Conservation (phyloP, 2,113 vertebrate species). For the Xyliphius kryptos region DNA sequence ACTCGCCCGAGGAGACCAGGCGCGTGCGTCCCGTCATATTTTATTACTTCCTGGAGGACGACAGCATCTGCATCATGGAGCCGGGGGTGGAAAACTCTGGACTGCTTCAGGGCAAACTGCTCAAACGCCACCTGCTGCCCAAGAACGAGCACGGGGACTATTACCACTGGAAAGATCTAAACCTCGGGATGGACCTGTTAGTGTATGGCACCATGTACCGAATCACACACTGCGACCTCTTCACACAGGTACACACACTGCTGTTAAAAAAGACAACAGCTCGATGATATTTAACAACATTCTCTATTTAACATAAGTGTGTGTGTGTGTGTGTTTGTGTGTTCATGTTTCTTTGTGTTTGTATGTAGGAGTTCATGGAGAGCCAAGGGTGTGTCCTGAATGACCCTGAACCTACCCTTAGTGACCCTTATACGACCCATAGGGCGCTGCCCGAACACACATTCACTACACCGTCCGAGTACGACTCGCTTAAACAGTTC, state of each 20-base stretch:
- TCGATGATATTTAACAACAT: too few species aligned
- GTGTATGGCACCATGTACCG: slow-evolving; percentile 77
- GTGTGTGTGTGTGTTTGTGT: too few species aligned
- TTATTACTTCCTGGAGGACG: slow-evolving; percentile 86
- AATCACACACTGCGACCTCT: slow-evolving; percentile 76
- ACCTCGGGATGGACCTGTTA: slow-evolving; percentile 73
- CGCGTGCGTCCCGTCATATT: slow-evolving; percentile 75
- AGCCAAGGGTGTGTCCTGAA: slow-evolving; percentile 85
- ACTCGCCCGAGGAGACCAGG: slow-evolving; percentile 66
- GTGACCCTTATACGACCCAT: slow-evolving; percentile 68
- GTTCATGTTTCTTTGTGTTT: too few species aligned
- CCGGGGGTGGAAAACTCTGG: slow-evolving; percentile 82
- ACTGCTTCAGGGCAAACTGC: slow-evolving; percentile 77
- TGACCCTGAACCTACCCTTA: slow-evolving; percentile 68
- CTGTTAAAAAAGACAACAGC: too few species aligned
- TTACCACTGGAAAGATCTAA: slow-evolving; percentile 91
- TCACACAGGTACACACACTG: slow-evolving; percentile 73
- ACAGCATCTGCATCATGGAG: slow-evolving; percentile 80
- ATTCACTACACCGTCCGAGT: slow-evolving; percentile 55
- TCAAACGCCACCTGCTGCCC: slow-evolving; percentile 79
- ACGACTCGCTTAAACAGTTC: slow-evolving; percentile 73
- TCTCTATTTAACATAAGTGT: too few species aligned
- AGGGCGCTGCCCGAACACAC: slow-evolving; percentile 48
- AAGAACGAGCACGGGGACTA: slow-evolving; percentile 73
- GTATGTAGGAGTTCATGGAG: slow-evolving; percentile 78